Base-by-base conservation (phyloP, 2,113 vertebrate species). In the Telmatochromis bifrenatus region DNA sequence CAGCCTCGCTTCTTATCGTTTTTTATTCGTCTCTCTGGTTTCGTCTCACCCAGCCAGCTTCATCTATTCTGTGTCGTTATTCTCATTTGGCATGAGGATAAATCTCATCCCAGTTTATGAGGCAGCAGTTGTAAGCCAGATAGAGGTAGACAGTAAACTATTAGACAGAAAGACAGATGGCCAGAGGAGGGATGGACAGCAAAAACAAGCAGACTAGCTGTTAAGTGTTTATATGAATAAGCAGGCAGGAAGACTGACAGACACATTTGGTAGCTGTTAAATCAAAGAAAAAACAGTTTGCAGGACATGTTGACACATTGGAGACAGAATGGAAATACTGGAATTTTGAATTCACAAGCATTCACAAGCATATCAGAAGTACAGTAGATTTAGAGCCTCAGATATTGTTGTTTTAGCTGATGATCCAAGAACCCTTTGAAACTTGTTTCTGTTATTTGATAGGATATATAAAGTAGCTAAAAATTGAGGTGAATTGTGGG, bases 61-160 rank as follows among this genome's bases (percentile, higher is more conserved):
- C 84, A 87, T 93, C 82, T 62, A 62, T 85, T 23, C 83, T 9
- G 23, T 31, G 85, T 86, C 60, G 81, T 91, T 82, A 86, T 80
- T 93, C 86, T 87, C 83, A 91, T 93, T 88, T 89, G 87, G 89
- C 80, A 82, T 13, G 1, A 51, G 77, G 79, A 92, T 95, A 91
- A 91, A 95, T 95, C 88, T 92, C 54, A 9, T 82, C 39, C 58
- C 45, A 5, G 49, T 89, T 94, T 91, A 93, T 84, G 92, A 92
- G 91, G 91, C 87, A 42, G 60, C 87, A 79, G 21, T 85, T 84
- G 86, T 83, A 47, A 90, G 81, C 79, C 54, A 84, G 92, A 90
- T 81, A 56, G 89, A 70, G 81, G 84, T 19, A 81, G 87, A 82
- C 68, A 15, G 65, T 31, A 54, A 49, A 84, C 87, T 79, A 87